Base-by-base conservation (phyloP, 2,888 invertebrate genomes). In the Leucoptera coffeella region DNA sequence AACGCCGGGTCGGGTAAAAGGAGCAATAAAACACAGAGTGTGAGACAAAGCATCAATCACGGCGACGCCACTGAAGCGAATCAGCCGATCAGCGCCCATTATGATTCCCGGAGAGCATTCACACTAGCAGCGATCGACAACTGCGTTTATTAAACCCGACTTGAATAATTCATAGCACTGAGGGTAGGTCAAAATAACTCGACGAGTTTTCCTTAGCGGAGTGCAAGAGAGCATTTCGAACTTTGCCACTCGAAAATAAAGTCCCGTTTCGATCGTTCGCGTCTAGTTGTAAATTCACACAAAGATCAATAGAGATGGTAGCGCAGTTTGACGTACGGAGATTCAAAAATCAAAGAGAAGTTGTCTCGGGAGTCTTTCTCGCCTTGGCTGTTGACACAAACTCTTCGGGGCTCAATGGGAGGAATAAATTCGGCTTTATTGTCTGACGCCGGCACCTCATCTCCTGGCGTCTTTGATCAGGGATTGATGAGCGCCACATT, bases 151-250 rank as follows among this genome's bases (percentile, higher is more conserved):
- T 64, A 64, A 61, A 56, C 54, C 52, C 42, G 47, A 50, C 45
- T 47, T 67, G 67, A 65, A 67, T 67, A 50, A 67, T 65, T 67
- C 65, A 67, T 67, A 50, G 8, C 25, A 44, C 42, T 37, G 54
- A 47, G 56, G 62, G 59, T 53, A 57, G 49, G 50, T 51, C 45
- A 49, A 51, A 59, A 54, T 53, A 51, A 57, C 44, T 49, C 17
- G 22, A n/a, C 12, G 12, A 22, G 11, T 23, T 14, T 6, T 11
- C 14, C 11, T 22, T 12, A 22, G 22, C n/a, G 12, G 8, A 11
- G 11, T 8, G 23, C 23, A 15, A 14, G 14, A 23, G 22, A 15
- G 25, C 23, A 53, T 37, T 50, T 42, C 48, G 41, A 48, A 53
- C 61, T 49, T 43, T 59, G 12, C 14, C 9, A 11, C 10, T 13